Evolutionary conservation across 2,113 vertebrate genomes (phyloP).

Genomic region (Halichoerus grypus): DNA sequence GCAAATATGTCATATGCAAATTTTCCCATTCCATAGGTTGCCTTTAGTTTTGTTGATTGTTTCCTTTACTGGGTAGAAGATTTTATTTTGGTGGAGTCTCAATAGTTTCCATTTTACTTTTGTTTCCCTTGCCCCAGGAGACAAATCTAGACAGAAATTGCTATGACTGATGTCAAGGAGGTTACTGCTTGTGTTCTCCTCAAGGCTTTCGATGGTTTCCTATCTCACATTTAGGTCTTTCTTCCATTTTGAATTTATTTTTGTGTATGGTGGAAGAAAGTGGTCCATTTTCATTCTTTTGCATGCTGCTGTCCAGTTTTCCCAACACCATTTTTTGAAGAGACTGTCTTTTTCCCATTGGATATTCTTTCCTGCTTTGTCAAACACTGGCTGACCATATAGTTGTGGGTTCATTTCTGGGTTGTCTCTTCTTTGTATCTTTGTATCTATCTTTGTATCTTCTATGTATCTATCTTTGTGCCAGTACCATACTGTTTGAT

Average conservation of each 20-base stretch:
- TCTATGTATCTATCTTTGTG: background rate
- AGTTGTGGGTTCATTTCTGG: background rate
- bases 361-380: background rate
- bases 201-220: background rate
- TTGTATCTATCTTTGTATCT: background rate
- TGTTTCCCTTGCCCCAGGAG: background rate
- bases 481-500: background rate
- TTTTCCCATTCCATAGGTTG: background rate
- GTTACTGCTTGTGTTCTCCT: background rate
- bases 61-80: background rate
- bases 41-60: background rate
- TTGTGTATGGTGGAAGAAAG: background rate
- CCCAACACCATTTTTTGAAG: background rate
- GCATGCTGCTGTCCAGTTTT: background rate
- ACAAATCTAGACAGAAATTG: background rate
- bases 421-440: background rate
- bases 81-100: background rate
- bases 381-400: background rate
- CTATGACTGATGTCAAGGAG: background rate
- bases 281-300: background rate
- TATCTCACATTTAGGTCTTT: background rate
- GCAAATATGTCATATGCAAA: background rate
- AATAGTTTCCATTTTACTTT: background rate
- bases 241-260: background rate
- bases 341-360: background rate